phyloP scores from a whole-genome alignment of 2,797 vertebrate genomes.

The Linurgus olivaceus region DNA sequence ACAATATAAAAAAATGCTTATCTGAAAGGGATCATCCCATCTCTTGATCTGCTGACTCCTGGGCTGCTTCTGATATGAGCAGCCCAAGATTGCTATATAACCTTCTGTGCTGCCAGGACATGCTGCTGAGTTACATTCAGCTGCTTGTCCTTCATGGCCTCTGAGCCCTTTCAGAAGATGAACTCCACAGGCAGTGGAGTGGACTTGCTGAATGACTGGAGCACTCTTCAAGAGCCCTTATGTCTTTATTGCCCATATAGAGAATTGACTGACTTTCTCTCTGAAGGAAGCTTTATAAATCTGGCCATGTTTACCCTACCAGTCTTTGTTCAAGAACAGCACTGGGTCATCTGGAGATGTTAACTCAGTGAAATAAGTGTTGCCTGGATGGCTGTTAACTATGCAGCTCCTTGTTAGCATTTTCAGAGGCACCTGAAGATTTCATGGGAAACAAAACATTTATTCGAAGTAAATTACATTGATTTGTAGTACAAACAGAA shows the following conservation, averaged over 20 bases:
- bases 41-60: neutral
- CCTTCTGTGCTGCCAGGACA: neutral
- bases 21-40: neutral
- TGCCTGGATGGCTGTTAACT: neutral
- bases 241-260: neutral
- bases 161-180: neutral
- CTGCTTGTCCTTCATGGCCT: neutral
- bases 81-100: neutral
- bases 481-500: neutral
- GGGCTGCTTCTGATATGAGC: neutral
- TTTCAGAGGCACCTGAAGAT: neutral
- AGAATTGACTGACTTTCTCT: neutral
- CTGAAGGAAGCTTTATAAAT: neutral
- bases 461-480: neutral
- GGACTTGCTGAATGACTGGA: neutral
- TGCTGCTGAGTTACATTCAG: neutral
- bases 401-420: neutral
- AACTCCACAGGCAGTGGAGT: neutral
- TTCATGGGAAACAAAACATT: neutral
- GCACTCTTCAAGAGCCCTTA: neutral
- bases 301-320: neutral
- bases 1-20: neutral
- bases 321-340: neutral
- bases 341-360: neutral
- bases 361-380: neutral